These are phyloP conservation scores for Merodon equestris DNA, from an alignment of 2,888 invertebrate genomes.

Conservation along the genomic window DNA sequence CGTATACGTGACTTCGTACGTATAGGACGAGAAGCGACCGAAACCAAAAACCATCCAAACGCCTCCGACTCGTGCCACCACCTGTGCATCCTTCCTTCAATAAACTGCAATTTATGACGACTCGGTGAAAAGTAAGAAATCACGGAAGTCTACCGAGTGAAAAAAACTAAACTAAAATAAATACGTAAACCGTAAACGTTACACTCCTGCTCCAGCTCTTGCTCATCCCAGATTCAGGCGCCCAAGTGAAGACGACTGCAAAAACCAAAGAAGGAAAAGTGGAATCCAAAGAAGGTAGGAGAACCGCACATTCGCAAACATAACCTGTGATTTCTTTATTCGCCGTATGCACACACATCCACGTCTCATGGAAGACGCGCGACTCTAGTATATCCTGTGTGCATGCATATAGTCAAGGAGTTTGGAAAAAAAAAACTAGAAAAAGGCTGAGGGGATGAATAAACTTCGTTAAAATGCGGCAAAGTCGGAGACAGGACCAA, in stretches of 20 bases:
- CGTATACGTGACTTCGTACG: slow-evolving; percentile 61
- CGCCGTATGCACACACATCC: slow-evolving; percentile 27
- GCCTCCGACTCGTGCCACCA: background rate
- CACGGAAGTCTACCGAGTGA: slow-evolving; percentile 54
- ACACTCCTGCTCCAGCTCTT: no score
- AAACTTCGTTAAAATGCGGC: slow-evolving; percentile 68
- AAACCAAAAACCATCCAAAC: no score
- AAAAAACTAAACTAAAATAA: slow-evolving; percentile 49
- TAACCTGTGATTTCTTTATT: slow-evolving; percentile 49
- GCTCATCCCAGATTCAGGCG: no score
- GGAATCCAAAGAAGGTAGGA: slow-evolving; percentile 37
- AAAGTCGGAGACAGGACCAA: slow-evolving; percentile 51
- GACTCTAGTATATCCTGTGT: slow-evolving; percentile 51
- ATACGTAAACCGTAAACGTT: slow-evolving; percentile 42
- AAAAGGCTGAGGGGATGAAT: slow-evolving; percentile 19
- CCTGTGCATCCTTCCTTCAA: slow-evolving; percentile 53
- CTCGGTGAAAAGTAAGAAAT: slow-evolving; percentile 68
- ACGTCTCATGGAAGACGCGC: no score
- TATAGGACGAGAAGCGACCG: slow-evolving; percentile 43
- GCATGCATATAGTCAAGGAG: no score
- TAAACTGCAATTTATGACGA: slow-evolving; percentile 69
- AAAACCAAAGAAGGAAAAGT: slow-evolving; percentile 17
- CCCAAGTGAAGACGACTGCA: slow-evolving; percentile 4
- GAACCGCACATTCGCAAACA: slow-evolving; percentile 66
- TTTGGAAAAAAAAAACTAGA: slow-evolving; percentile 10